Evolutionary conservation across 1,140 invertebrate genomes (phyloP).

Genomic region (Phenacoccus solenopsis): DNA sequence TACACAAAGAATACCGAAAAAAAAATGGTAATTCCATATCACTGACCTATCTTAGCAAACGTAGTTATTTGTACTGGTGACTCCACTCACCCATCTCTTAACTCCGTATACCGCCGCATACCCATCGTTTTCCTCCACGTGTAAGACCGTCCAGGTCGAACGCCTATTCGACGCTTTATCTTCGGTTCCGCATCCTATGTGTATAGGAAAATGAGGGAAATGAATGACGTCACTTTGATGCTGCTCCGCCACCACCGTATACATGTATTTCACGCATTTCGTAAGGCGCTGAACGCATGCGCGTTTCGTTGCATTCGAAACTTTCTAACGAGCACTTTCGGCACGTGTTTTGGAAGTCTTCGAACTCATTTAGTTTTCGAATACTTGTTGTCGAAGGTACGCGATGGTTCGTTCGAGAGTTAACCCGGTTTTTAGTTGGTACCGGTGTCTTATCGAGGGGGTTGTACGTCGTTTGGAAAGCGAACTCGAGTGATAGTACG

Average conservation of each 20-base stretch:
- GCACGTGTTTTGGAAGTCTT: neutral
- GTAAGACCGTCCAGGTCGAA: neutral
- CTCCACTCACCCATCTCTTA: neutral
- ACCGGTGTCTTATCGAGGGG: neutral
- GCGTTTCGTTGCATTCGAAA: neutral
- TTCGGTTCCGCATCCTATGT: neutral
- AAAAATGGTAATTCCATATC: neutral
- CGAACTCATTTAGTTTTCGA: neutral
- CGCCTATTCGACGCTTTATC: neutral
- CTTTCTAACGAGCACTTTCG: neutral
- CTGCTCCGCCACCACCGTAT: neutral
- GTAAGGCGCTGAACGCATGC: neutral
- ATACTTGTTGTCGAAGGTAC: constrained; percentile 1
- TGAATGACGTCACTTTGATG: neutral
- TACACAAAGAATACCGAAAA: neutral
- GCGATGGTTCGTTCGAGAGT: neutral
- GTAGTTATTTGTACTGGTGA: neutral
- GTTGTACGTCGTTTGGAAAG: neutral
- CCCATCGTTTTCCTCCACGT: neutral
- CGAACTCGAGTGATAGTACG: neutral
- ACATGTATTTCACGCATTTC: neutral
- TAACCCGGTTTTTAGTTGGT: neutral
- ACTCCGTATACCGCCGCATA: neutral
- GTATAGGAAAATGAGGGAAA: neutral
- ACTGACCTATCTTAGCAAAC: neutral